Conservation (phyloP, 2,888 invertebrate genomes). For the Ophioninae sp. region DNA sequence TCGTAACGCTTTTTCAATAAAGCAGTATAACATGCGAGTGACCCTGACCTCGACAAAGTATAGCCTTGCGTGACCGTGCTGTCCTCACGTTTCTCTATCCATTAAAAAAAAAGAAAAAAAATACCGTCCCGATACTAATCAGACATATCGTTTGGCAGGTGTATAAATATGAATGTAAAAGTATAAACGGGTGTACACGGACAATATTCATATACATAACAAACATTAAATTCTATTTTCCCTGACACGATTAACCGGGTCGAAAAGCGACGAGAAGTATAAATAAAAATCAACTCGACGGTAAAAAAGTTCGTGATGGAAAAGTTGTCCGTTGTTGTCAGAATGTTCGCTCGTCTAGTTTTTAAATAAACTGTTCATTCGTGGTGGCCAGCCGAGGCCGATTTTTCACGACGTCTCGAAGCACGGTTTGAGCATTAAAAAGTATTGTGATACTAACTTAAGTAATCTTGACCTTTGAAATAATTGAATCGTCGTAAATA, state of each 20-base stretch:
- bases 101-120: slow-evolving; percentile 45
- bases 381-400: neutral
- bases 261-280: neutral
- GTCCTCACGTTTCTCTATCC: slow-evolving; percentile 26
- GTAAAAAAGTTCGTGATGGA: neutral
- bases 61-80: slow-evolving; percentile 31
- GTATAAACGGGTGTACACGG: too few relatives aligned
- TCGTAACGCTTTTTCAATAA: slow-evolving; percentile 3
- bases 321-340: neutral
- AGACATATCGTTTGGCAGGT: slow-evolving; percentile 16
- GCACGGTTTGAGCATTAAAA: neutral
- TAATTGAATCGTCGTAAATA: neutral
- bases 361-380: neutral
- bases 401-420: neutral
- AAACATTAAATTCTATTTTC: slow-evolving; percentile 28
- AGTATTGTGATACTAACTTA: neutral
- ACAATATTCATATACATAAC: neutral
- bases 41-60: slow-evolving; percentile 20
- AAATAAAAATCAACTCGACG: neutral
- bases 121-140: slow-evolving; percentile 29
- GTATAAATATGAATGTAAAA: neutral
- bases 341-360: neutral
- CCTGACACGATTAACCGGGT: slow-evolving; percentile 10
- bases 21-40: neutral
- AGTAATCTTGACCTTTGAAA: neutral